Evolutionary conservation across 2,888 invertebrate species (phyloP).

Genomic region (Mamestra brassicae): DNA sequence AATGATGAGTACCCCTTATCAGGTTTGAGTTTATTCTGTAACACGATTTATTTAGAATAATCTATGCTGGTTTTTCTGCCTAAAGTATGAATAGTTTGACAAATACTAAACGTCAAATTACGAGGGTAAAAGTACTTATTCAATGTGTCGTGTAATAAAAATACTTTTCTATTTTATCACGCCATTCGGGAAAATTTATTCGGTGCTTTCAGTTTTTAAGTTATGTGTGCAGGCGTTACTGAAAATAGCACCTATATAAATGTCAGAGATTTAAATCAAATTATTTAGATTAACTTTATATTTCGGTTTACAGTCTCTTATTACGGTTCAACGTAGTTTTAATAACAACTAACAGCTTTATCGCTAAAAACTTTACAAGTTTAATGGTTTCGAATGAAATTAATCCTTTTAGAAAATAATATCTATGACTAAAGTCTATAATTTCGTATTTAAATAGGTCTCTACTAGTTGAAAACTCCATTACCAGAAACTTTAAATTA

Average conservation of each 20-base stretch:
- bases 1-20: too few species aligned
- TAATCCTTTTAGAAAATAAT: slow-evolving; percentile 11
- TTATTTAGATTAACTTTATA: slow-evolving; percentile 16
- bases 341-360: background rate
- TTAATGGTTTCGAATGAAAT: slow-evolving; percentile 1
- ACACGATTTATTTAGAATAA: background rate
- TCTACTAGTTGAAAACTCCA: background rate
- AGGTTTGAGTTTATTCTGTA: too few species aligned
- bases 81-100: background rate
- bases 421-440: slow-evolving; percentile 1
- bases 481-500: slow-evolving; percentile 3
- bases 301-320: slow-evolving; percentile 5
- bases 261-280: slow-evolving; percentile 2
- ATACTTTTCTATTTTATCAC: background rate
- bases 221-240: background rate
- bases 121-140: background rate
- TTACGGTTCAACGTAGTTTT: background rate
- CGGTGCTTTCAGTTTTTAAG: background rate
- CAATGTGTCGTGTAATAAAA: background rate
- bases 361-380: slow-evolving; percentile 12
- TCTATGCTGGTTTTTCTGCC: background rate
- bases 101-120: background rate
- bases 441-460: slow-evolving; percentile 2
- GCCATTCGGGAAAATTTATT: background rate
- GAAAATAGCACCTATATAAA: background rate